Evolutionary conservation across 92 coral and sea anemone species (phyloP).

Genomic region (Porites divaricata): DNA sequence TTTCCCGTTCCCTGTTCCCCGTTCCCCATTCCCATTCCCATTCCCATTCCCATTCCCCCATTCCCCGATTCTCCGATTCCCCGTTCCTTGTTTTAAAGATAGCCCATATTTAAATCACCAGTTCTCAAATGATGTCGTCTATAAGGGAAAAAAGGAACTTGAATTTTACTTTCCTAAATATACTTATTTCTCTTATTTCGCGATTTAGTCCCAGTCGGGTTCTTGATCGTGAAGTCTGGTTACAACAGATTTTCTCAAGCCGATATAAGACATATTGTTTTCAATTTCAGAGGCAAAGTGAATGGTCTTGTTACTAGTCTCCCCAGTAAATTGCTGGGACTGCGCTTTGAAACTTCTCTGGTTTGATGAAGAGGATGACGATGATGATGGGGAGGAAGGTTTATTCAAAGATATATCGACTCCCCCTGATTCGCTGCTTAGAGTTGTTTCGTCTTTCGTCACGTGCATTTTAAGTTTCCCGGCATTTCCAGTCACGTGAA

Average conservation of each 20-base stretch:
- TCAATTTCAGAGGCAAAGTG: constrained; percentile 25
- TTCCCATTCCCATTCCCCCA: too few species aligned
- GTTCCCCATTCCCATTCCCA: too few species aligned
- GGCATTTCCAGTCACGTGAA: constrained; percentile 81
- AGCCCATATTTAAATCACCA: too few species aligned
- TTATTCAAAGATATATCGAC: constrained; percentile 79
- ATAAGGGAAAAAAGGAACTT: too few species aligned
- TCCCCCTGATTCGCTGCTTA: constrained; percentile 85
- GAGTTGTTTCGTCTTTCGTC: constrained; percentile 69
- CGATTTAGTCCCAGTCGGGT: constrained; percentile 7
- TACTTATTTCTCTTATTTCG: background rate
- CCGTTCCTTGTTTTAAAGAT: too few species aligned
- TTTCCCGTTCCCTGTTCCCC: too few species aligned
- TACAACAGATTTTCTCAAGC: constrained; percentile 38
- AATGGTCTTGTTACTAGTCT: constrained; percentile 8
- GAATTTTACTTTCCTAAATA: too few species aligned
- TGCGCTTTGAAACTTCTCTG: constrained; percentile 6
- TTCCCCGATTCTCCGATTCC: too few species aligned
- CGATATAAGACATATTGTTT: constrained; percentile 10
- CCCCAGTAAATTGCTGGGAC: background rate
- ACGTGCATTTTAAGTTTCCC: constrained; percentile 93
- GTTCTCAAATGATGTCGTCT: too few species aligned
- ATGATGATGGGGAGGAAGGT: constrained; percentile 31
- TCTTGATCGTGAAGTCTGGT: background rate
- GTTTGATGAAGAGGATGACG: constrained; percentile 7